Evolutionary conservation across 2,797 vertebrate genomes (phyloP).

Genomic region (Champsocephalus gunnari): DNA sequence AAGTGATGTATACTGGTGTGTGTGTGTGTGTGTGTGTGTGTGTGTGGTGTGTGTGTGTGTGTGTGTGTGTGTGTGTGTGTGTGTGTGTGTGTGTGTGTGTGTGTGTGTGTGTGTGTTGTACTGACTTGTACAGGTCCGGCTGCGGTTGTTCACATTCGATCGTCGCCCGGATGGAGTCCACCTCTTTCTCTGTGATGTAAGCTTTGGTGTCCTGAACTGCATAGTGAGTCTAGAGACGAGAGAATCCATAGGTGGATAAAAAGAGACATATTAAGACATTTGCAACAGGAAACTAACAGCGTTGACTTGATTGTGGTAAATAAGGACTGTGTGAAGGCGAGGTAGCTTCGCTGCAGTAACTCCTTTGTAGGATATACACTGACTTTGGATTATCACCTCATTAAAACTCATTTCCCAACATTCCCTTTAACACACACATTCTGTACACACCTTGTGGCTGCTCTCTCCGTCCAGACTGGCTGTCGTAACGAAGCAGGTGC

Average conservation of each 20-base stretch:
- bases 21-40: neutral
- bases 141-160: constrained; percentile 99
- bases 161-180: constrained; percentile 90
- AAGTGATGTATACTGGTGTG: too few species aligned
- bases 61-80: too few species aligned
- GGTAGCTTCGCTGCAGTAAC: too few species aligned
- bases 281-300: too few species aligned
- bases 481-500: constrained; percentile 96
- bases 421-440: neutral
- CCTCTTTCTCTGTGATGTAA: constrained; percentile 90
- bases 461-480: constrained; percentile 97
- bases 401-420: too few species aligned
- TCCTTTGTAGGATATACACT: too few species aligned
- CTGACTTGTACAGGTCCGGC: constrained; percentile 98
- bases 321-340: too few species aligned
- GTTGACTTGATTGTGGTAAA: too few species aligned
- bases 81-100: too few species aligned
- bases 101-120: neutral
- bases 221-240: constrained; percentile 88
- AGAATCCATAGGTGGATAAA: neutral
- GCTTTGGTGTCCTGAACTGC: constrained; percentile 96
- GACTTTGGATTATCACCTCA: too few species aligned
- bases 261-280: neutral
- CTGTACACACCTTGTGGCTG: constrained; percentile 91
- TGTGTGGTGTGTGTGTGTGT: too few species aligned